These are phyloP conservation scores for Egretta garzetta DNA, from an alignment of 2,113 vertebrate species.

Conservation along the genomic window DNA sequence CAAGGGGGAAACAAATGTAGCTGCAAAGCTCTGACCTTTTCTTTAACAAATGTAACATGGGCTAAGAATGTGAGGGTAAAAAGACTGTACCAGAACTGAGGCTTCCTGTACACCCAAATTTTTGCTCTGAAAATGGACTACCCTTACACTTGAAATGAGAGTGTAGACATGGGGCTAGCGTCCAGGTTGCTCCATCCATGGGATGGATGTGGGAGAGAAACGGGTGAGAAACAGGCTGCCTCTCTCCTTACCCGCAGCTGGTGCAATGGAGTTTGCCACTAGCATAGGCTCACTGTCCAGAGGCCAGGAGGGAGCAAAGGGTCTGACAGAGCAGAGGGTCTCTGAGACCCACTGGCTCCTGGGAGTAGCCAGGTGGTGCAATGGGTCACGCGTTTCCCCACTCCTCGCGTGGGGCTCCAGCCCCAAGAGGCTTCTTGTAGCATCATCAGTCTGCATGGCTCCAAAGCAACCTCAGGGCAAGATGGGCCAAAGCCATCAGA, in stretches of 20 bases:
- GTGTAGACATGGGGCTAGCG: neutral
- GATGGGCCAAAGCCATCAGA: neutral
- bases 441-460: neutral
- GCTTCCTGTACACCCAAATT: neutral
- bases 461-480: neutral
- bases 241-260: neutral
- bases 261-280: neutral
- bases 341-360: neutral
- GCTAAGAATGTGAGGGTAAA: neutral
- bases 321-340: neutral
- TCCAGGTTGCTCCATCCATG: neutral
- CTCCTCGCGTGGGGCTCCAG: neutral
- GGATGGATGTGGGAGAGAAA: neutral
- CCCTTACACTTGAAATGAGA: neutral
- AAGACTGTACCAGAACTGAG: neutral
- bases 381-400: neutral
- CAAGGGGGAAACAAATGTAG: neutral
- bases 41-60: neutral
- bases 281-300: no score
- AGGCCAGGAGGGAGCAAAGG: neutral
- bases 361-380: neutral
- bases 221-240: neutral
- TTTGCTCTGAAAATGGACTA: neutral
- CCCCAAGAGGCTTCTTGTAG: fast-evolving
- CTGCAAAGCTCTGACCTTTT: neutral